These are phyloP conservation scores for Gryllus bimaculatus DNA, from an alignment of 1,140 invertebrate species.

Conservation along the genomic window DNA sequence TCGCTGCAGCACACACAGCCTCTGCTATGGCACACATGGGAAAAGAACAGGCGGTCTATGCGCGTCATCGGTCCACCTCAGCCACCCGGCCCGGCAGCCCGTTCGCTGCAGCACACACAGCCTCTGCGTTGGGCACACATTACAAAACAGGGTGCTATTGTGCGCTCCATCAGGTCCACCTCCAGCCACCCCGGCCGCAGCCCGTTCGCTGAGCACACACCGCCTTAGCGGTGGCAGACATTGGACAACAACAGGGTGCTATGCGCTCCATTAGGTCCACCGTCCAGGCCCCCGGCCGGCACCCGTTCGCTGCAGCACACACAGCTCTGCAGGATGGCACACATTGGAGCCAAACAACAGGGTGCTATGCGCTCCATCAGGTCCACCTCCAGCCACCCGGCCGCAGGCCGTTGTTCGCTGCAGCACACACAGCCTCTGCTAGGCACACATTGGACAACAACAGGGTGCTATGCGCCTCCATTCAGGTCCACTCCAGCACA, in stretches of 20 bases:
- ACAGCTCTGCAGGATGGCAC: constrained; percentile 25
- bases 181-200: constrained; percentile 53
- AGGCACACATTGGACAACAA: too few relatives aligned
- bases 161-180: constrained; percentile 50
- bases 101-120: constrained; percentile 27
- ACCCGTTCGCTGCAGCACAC: constrained; percentile 34
- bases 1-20: constrained; percentile 23
- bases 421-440: too few relatives aligned
- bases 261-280: constrained; percentile 52
- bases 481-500: not conserved
- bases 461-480: not conserved
- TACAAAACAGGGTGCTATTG: too few relatives aligned
- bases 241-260: too few relatives aligned
- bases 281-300: constrained; percentile 50
- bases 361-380: constrained; percentile 54
- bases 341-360: constrained; percentile 43
- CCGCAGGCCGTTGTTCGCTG: constrained; percentile 47
- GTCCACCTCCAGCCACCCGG: constrained; percentile 50
- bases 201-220: not conserved
- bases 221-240: constrained; percentile 30
- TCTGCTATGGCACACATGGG: constrained; percentile 34
- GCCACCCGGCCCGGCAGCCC: constrained; percentile 51
- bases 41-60: too few relatives aligned
- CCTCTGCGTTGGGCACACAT: constrained; percentile 31
- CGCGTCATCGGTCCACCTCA: constrained; percentile 54